phyloP scores from a whole-genome alignment of 2,797 vertebrate species.

The Chaenodraco wilsoni region DNA sequence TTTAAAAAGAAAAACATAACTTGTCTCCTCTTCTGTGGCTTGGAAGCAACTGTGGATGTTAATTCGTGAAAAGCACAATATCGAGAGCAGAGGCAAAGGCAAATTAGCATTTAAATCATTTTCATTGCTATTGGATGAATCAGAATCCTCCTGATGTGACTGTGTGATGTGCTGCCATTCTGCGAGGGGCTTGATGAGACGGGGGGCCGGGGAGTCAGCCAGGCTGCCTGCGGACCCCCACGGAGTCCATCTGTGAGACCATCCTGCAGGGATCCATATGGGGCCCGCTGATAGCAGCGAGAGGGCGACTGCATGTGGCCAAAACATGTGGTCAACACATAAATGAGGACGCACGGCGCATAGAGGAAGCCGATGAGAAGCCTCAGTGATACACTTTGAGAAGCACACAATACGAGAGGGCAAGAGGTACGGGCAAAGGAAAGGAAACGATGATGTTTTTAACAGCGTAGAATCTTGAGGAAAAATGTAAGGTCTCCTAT shows the following conservation, averaged over 20 bases:
- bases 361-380: conserved; percentile 18
- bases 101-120: conserved; percentile 74
- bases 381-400: background rate
- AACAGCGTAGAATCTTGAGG: background rate
- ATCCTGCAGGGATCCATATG: conserved; percentile 64
- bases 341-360: conserved; percentile 53
- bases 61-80: conserved; percentile 63
- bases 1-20: conserved; percentile 26
- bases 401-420: background rate
- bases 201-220: conserved; percentile 45
- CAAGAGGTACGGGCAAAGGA: background rate
- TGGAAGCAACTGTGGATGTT: conserved; percentile 28
- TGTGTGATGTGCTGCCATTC: conserved; percentile 73
- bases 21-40: conserved; percentile 30
- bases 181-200: conserved; percentile 54
- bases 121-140: conserved; percentile 63
- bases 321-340: conserved; percentile 73
- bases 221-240: conserved; percentile 61
- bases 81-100: conserved; percentile 30
- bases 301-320: conserved; percentile 62
- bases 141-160: conserved; percentile 64
- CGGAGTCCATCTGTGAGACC: conserved; percentile 77
- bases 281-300: conserved; percentile 64
- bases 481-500: too few species aligned
- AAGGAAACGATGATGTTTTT: background rate